Conservation (phyloP, 2,113 vertebrate genomes). For the Peromyscus polionotus region DNA sequence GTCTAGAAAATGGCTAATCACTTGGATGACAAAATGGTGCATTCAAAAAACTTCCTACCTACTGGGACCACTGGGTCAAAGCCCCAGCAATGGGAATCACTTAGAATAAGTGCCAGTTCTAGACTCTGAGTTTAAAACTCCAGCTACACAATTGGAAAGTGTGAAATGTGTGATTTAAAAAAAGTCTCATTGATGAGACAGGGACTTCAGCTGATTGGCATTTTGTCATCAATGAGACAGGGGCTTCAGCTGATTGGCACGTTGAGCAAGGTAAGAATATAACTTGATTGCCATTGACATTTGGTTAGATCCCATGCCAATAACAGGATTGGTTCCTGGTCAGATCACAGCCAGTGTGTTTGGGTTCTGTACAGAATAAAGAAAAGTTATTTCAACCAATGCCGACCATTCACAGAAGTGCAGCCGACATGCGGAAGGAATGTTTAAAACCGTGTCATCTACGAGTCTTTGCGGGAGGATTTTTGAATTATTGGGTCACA, state of each 20-base stretch:
- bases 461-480: background rate
- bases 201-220: background rate
- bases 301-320: background rate
- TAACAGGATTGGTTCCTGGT: background rate
- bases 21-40: conserved; percentile 9
- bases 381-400: background rate
- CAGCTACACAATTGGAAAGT: background rate
- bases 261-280: background rate
- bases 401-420: background rate
- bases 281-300: background rate
- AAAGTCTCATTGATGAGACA: background rate
- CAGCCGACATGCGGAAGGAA: background rate
- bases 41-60: conserved; percentile 17
- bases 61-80: background rate
- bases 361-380: background rate
- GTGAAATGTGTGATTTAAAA: background rate
- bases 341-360: background rate
- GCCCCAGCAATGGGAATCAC: conserved; percentile 32
- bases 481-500: background rate
- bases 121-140: background rate
- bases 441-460: background rate
- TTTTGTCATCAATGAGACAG: background rate
- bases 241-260: background rate
- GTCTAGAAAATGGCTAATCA: background rate
- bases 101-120: background rate